These are phyloP conservation scores for Cryptoleucopteryx plumbea DNA, from an alignment of 2,113 vertebrate species.

Conservation along the genomic window DNA sequence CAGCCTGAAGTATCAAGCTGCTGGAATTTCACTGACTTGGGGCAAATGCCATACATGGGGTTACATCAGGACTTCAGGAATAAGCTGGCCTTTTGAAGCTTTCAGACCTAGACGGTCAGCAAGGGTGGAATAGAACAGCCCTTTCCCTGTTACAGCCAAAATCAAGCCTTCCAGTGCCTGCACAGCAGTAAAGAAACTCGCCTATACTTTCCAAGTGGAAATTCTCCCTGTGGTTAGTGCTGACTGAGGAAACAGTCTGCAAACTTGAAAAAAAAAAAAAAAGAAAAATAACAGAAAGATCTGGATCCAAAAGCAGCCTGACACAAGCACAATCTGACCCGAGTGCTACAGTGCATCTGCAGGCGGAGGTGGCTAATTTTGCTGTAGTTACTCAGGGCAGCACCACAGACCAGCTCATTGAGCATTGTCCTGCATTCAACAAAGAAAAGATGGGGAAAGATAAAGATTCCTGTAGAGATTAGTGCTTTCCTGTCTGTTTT, in stretches of 20 bases:
- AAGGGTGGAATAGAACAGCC: constrained; percentile 36
- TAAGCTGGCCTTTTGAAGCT: constrained; percentile 4
- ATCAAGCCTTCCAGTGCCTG: background rate
- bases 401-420: background rate
- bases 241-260: constrained; percentile 20
- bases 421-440: background rate
- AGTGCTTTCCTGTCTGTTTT: background rate
- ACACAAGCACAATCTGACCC: background rate
- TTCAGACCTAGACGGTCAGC: background rate
- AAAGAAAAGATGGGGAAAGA: background rate
- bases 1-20: background rate
- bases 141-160: constrained; percentile 19
- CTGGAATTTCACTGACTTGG: constrained; percentile 38
- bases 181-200: background rate
- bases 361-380: background rate
- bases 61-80: constrained; percentile 43
- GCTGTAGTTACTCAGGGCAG: background rate
- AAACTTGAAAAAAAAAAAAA: background rate
- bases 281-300: background rate
- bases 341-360: background rate
- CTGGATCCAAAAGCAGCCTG: background rate
- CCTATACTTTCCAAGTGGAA: constrained; percentile 48
- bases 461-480: background rate
- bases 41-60: constrained; percentile 12
- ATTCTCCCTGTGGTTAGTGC: constrained; percentile 40